Evolutionary conservation across 2,113 vertebrate genomes (phyloP).

Genomic region (Epinephelus moara): DNA sequence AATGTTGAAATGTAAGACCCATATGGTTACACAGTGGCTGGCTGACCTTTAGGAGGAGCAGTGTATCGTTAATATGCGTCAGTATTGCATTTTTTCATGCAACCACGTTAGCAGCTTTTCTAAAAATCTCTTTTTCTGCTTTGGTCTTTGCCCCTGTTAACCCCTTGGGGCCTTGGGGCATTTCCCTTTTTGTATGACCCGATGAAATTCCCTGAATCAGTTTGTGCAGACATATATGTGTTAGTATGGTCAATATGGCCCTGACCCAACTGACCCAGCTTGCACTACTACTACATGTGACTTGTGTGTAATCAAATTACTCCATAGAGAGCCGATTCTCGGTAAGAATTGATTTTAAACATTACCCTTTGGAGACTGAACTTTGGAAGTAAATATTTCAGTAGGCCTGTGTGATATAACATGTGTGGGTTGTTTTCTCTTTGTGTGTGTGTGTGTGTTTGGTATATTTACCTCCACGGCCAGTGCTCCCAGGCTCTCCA

Average conservation of each 20-base stretch:
- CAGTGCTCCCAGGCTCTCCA: slow-evolving; percentile 86
- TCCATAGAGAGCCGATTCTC: slow-evolving; percentile 12
- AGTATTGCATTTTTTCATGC: not conserved
- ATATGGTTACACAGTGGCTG: not conserved
- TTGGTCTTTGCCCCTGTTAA: not conserved
- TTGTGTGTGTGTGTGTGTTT: not conserved
- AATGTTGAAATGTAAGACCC: not conserved
- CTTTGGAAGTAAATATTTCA: slow-evolving; percentile 62
- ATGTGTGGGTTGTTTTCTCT: not conserved
- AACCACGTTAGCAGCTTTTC: not conserved
- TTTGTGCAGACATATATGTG: not conserved
- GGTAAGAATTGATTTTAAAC: slow-evolving; percentile 58
- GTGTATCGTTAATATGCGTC: not conserved
- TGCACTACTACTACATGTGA: not conserved
- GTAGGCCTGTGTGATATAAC: slow-evolving; percentile 10
- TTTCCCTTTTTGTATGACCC: not conserved
- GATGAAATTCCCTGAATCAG: not conserved
- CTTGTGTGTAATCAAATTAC: not conserved
- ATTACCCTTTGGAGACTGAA: slow-evolving; percentile 30
- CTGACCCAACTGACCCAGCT: not conserved
- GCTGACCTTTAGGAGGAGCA: not conserved
- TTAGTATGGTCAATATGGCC: not conserved
- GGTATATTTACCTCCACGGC: slow-evolving; percentile 87
- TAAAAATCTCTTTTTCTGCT: not conserved
- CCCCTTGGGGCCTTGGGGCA: no score